Evolutionary conservation across 2,113 vertebrate genomes (phyloP), one percentile per base, ranked within the genome.

Genomic region (Neodontobutis hainanensis): DNA sequence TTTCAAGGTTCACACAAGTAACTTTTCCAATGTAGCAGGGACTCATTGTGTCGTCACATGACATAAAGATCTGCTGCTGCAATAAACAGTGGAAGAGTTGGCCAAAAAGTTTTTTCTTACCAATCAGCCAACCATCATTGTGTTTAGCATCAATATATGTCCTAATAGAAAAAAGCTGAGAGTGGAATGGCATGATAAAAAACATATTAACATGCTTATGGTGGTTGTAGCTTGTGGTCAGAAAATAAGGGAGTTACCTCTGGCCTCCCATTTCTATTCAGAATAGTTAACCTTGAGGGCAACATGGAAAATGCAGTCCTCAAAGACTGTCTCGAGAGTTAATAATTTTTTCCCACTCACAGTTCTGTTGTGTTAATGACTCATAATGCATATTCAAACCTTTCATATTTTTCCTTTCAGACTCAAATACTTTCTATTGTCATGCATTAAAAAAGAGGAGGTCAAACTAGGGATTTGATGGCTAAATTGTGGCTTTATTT

Each of bases 211-310:
- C 62, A 80, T 82, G 74, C 19, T 78, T 80, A 81, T 86, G 52
- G 66, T 69, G 52, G 58, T 56, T 74, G 50, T 77, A 59, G 57
- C 80, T 85, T 11, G 8, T 74, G 70, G 82, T 82, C 80, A 78
- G 73, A 53, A 72, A 82, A 58, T 38, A 51, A 51, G 56, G 53
- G 19, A 27, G 19, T 27, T 56, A 75, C 68, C 71, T 73, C 43
- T 73, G 60, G 53, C 71, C 68, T 65, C 65, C 58, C 73, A 80
- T 87, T 88, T 78, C 77, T 61, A 83, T 80, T 47, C 73, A 71
- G 68, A 82, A 63, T 82, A 79, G 60, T 86, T 85, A 84, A 85
- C 78, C 77, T 76, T 62, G 53, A 81, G 75, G 70, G 86, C 67
- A 80, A 55, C 55, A 11, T 83, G 65, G 62, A 72, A 87, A 82